Base-by-base conservation (phyloP, 1,140 invertebrate species). In the Wiebesia pumilae region DNA sequence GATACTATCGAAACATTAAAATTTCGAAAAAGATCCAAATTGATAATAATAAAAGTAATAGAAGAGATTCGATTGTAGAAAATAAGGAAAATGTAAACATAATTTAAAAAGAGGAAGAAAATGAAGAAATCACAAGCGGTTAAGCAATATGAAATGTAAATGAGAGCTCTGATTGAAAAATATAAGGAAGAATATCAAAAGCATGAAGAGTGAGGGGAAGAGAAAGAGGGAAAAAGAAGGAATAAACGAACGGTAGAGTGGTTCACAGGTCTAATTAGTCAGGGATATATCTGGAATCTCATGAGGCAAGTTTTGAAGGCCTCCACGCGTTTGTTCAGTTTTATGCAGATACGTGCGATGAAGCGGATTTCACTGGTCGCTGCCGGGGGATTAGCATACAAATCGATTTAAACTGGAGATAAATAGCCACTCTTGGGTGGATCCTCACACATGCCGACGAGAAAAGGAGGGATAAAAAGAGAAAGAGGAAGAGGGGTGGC, bases 391-490 rank as follows among this genome's bases (percentile, higher is more conserved):
- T 94, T 94, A 94, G 93, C 93, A 94, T 94, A 93, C 93, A 94
- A 94, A 94, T 94, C 93, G 93, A 94, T 94, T 94, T 92, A 93
- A 93, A 93, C 92, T 92, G 91, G 91, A 93, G 93, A 94, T 94
- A 94, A 94, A 94, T 94, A 93, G 92, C 92, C 91, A 91, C 92
- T 93, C 81, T 91, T 90, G 89, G 90, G 81, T 91, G 92, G 90
- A 91, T 93, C 91, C 93, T 93, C 92, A 92, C 91, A 93, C 90
- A 78, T 69, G 43, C 62, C 40, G 71, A 65, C 80, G 47, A 54
- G 27, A 38, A 81, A 67, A 43, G 38, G 24, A 62, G 30, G 47
- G 73, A 33, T 67, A 58, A 67, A 62, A 78, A 92, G 90, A n/a
- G n/a, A n/a, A n/a, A n/a, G n/a, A n/a, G n/a, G n/a, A n/a, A n/a